Percentiles rank a stretch among this genome's conserved stretches.
phyloP scores from a whole-genome alignment of 2,888 invertebrate species.

The Metacarcinus magister region DNA sequence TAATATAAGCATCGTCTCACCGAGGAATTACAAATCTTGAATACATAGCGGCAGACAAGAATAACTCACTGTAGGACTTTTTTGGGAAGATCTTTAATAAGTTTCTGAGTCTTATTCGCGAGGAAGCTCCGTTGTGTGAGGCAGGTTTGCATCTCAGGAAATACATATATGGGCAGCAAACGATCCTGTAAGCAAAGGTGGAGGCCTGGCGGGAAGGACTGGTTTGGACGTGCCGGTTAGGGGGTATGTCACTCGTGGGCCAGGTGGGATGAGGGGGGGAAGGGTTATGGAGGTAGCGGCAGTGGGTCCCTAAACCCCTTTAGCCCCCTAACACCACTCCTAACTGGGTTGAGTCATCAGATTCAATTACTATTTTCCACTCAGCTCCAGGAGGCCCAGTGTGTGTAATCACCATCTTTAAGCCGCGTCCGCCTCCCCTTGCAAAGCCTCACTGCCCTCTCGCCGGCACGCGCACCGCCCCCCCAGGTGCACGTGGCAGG shows the following conservation, averaged over 20 bases:
- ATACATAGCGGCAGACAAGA: not conserved
- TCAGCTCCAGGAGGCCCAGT: not conserved
- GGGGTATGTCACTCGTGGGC: not conserved
- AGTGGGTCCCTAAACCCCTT: not conserved
- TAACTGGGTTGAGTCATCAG: constrained; percentile 35
- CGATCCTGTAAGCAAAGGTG: not conserved
- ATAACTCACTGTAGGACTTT: not conserved
- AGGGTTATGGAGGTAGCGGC: not conserved
- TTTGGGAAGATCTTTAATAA: not conserved
- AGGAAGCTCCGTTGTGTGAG: not conserved
- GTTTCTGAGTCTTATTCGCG: not conserved
- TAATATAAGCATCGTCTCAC: not conserved
- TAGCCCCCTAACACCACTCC: not conserved
- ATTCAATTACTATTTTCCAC: constrained; percentile 58
- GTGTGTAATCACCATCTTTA: constrained; percentile 41
- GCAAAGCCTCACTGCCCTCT: not conserved
- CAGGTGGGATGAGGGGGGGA: not conserved
- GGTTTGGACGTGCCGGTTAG: not conserved
- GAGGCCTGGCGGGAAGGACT: not conserved
- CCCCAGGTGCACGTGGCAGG: constrained; percentile 70
- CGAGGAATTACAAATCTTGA: not conserved
- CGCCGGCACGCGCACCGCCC: constrained; percentile 61
- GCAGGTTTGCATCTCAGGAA: not conserved
- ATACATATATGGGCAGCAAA: not conserved
- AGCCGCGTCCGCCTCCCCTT: constrained; percentile 27